Evolutionary conservation across 2,113 vertebrate genomes (phyloP).

Genomic region (Poeciliopsis turrubarensis): DNA sequence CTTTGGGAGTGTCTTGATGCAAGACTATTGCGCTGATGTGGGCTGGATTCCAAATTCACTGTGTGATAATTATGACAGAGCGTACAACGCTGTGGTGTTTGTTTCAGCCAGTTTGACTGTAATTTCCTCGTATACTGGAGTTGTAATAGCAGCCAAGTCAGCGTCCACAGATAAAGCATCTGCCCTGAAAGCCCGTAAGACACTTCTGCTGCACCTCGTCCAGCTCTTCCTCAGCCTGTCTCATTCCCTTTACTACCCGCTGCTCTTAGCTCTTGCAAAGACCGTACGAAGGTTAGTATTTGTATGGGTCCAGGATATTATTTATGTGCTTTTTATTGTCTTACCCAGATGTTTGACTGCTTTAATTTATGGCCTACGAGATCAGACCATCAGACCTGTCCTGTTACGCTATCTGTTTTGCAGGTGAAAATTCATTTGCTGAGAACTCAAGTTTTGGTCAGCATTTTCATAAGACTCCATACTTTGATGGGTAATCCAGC

Average conservation of each 20-base stretch:
- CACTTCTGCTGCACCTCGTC: slow-evolving; percentile 60
- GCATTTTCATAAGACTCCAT: neutral
- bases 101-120: slow-evolving; percentile 39
- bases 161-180: slow-evolving; percentile 62
- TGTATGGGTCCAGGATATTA: neutral
- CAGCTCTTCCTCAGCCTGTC: slow-evolving; percentile 17
- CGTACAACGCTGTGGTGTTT: slow-evolving; percentile 40
- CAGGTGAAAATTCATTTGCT: neutral
- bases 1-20: slow-evolving; percentile 20
- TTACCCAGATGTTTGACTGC: slow-evolving; percentile 52
- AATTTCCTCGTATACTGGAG: slow-evolving; percentile 55
- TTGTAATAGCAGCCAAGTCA: slow-evolving; percentile 63
- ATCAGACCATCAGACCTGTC: slow-evolving; percentile 42
- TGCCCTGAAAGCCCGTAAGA: slow-evolving; percentile 57
- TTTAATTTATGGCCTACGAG: slow-evolving; percentile 63
- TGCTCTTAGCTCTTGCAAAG: neutral
- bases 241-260: neutral
- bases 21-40: slow-evolving; percentile 13
- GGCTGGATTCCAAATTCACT: neutral
- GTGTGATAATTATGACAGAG: slow-evolving; percentile 24
- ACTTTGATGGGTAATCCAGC: no score
- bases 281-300: neutral
- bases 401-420: slow-evolving; percentile 33
- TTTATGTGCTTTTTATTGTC: slow-evolving; percentile 13
- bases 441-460: neutral